Base-by-base conservation (phyloP, 1,140 invertebrate genomes). In the Drosophila varians region DNA sequence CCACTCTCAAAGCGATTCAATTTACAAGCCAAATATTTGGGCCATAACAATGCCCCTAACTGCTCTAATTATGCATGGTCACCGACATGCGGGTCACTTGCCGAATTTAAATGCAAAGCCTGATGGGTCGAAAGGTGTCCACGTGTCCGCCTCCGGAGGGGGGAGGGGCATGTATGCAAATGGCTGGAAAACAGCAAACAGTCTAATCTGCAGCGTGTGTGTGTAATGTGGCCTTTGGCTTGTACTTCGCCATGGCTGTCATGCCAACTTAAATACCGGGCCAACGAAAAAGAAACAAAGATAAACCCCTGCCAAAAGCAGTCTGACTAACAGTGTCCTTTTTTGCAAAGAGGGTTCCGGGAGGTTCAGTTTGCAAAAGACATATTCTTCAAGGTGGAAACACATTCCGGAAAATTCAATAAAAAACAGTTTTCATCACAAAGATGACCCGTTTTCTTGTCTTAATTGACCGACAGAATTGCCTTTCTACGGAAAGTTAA, bases 31-130 rank as follows among this genome's bases (percentile, higher is more conserved):
- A 71, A 71, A 58, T 60, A 71, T 71, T 71, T 60, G 66, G 40
- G 2, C 8, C 62, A 65, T 52, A 66, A 66, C 60, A 66, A 65
- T 46, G 19, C 69, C 25, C 36, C 11, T 46, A 74, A 57, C 19
- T 74, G 49, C 16, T 54, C 69, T 72, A 72, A 72, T 72, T 72
- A 72, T 72, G 68, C 69, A 72, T 54, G 56, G 69, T 72, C 68
- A 72, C 68, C 49, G 6, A 14, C 12, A 72, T 72, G 68, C 68
- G 56, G 69, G 69, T 72, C 55, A 72, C 65, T 61, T 71, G 51
- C 11, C 64, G 53, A 16, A 76, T 57, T 77, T 72, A 66, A 70
- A 83, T 83, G 69, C 49, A 73, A 70, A 74, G 53, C 48, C 28
- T 52, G 42, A 52, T 65, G 57, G 70, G 60, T 49, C 57, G 43